A percentile compares a stretch with the other conserved stretches of the same genome.
phyloP scores from a whole-genome alignment of 2,888 invertebrate species.

The Aelia acuminata region DNA sequence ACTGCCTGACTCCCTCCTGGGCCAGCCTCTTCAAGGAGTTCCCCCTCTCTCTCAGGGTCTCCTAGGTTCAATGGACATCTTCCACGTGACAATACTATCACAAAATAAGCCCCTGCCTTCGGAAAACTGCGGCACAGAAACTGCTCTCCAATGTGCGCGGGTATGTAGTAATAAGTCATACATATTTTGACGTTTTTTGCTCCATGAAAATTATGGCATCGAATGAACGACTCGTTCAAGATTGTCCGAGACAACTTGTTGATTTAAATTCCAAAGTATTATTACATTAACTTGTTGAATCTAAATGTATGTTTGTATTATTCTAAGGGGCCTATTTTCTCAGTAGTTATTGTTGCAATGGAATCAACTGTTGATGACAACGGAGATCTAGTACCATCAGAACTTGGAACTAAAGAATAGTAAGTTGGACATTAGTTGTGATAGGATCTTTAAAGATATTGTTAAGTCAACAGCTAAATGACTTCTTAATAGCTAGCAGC shows the following conservation, averaged over 20 bases:
- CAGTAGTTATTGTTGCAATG: not conserved
- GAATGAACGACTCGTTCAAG: not conserved
- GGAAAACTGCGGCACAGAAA: too few species aligned
- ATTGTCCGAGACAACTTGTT: not conserved
- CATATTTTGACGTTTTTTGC: too few species aligned
- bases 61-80: too few species aligned
- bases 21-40: too few species aligned
- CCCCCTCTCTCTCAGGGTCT: too few species aligned
- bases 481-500: not conserved
- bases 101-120: too few species aligned
- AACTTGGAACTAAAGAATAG: constrained; percentile 83
- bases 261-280: not conserved
- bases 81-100: too few species aligned
- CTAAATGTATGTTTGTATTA: not conserved
- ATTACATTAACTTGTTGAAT: too few species aligned
- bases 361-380: constrained; percentile 47
- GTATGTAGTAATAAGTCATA: too few species aligned
- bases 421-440: constrained; percentile 67
- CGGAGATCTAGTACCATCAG: constrained; percentile 79
- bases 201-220: too few species aligned
- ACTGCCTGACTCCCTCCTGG: too few species aligned
- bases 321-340: not conserved
- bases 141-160: too few species aligned
- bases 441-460: not conserved
- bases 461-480: not conserved